Base-by-base conservation (phyloP, 2,797 vertebrate species). In the Falco berigora region DNA sequence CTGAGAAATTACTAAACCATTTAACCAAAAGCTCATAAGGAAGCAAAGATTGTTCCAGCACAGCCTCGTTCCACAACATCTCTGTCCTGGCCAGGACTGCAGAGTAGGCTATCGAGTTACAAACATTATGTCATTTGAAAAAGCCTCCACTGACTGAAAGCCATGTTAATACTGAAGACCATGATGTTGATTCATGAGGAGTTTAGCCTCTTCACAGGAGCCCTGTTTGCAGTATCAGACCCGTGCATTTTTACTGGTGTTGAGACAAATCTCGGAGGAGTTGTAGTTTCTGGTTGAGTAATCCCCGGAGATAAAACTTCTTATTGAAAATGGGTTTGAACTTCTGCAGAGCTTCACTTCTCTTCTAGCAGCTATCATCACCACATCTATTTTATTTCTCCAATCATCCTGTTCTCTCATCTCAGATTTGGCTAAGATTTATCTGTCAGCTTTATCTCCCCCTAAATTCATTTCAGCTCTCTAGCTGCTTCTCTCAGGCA, bases 381-480 rank as follows among this genome's bases (percentile, higher is more conserved):
- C 93, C 88, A 92, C 94, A 95, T 94, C 73, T 12, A 88, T 94
- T 95, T 94, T 25, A 69, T 88, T 78, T 76, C 88, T 86, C 46
- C 42, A 11, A 0, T 73, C 66, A 18, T 24, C 5, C 64, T 7
- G 24, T 75, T 91, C 87, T 88, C 92, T 82, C 93, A 74, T 76
- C 88, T 90, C 75, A 56, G 63, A 78, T 95, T 89, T 88, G 80
- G 22, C 77, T 52, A 46, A 94, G 95, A 93, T 96, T 92, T 88
- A 67, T 92, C 92, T 88, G 66, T 72, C 88, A 71, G 55, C 67
- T 96, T 93, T 94, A 95, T 96, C 95, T 96, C 55, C 56, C 40
- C 32, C 63, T 74, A 56, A 85, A 79, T 86, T 76, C 66, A 5
- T 8, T 71, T 76, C 81, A 85, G 67, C 40, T 86, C 80, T 76